phyloP scores from a whole-genome alignment of 1,140 invertebrate genomes.

The Heliothis virescens region DNA sequence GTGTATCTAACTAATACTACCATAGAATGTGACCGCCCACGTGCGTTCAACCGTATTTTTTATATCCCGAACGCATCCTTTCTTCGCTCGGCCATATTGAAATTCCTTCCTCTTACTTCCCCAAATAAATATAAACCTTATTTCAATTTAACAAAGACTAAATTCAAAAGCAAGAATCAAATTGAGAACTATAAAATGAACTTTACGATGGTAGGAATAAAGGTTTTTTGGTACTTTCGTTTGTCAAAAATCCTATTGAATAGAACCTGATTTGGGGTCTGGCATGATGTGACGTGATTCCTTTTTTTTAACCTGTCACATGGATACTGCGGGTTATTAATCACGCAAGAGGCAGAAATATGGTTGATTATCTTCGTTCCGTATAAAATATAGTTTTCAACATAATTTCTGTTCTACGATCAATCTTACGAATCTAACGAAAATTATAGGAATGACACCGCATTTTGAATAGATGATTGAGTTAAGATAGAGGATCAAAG shows the following conservation, averaged over 20 bases:
- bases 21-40: conserved; percentile 64
- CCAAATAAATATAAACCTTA: conserved; percentile 65
- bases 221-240: conserved; percentile 63
- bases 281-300: conserved; percentile 66
- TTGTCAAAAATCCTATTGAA: conserved; percentile 70
- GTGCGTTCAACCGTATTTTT: conserved; percentile 70
- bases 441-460: conserved; percentile 2
- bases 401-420: not conserved
- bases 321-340: conserved; percentile 72
- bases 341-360: conserved; percentile 55
- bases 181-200: conserved; percentile 56
- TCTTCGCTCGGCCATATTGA: conserved; percentile 68
- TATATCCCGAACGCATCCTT: conserved; percentile 69
- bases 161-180: conserved; percentile 49
- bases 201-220: conserved; percentile 63
- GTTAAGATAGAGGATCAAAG: not conserved
- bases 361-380: conserved; percentile 58
- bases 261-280: conserved; percentile 71
- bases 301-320: conserved; percentile 70
- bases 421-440: conserved; percentile 3
- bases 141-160: conserved; percentile 53
- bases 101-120: conserved; percentile 60
- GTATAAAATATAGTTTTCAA: conserved; percentile 37
- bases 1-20: conserved; percentile 49
- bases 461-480: conserved; percentile 3